Evolutionary conservation across 2,797 vertebrate species (phyloP).

Genomic region (Pogoniulus pusillus): DNA sequence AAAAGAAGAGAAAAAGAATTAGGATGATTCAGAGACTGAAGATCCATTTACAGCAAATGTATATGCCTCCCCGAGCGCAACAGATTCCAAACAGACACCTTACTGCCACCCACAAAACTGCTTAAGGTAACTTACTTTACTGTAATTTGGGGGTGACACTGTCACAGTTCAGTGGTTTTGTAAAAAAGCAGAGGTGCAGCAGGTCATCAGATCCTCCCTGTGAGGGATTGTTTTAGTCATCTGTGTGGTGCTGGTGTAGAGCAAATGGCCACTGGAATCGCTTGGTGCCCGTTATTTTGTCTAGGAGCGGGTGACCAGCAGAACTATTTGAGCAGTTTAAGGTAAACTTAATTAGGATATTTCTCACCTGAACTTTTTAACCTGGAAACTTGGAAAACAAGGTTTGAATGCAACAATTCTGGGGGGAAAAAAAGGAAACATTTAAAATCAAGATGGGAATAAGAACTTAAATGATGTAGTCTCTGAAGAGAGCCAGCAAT

Average conservation of each 20-base stretch:
- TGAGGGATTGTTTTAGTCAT: neutral
- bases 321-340: neutral
- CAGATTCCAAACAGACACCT: neutral
- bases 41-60: constrained; percentile 13
- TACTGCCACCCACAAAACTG: constrained; percentile 13
- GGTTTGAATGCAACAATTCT: neutral
- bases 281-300: neutral
- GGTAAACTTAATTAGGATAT: neutral
- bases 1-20: constrained; percentile 2
- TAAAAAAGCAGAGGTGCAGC: neutral
- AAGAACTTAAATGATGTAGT: constrained; percentile 54
- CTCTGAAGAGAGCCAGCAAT: constrained; percentile 52
- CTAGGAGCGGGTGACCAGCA: neutral
- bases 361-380: neutral
- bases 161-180: neutral
- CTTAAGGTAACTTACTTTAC: constrained; percentile 28
- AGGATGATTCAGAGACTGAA: constrained; percentile 26
- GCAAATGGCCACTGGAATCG: neutral
- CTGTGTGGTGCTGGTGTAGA: neutral
- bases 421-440: neutral
- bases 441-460: constrained; percentile 36
- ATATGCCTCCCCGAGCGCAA: neutral
- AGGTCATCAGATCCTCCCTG: neutral
- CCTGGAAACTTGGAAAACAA: neutral
- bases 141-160: constrained; percentile 2